These are phyloP conservation scores for Notoglanidium macrostoma DNA, from an alignment of 2,797 vertebrate genomes.

Conservation along the genomic window DNA sequence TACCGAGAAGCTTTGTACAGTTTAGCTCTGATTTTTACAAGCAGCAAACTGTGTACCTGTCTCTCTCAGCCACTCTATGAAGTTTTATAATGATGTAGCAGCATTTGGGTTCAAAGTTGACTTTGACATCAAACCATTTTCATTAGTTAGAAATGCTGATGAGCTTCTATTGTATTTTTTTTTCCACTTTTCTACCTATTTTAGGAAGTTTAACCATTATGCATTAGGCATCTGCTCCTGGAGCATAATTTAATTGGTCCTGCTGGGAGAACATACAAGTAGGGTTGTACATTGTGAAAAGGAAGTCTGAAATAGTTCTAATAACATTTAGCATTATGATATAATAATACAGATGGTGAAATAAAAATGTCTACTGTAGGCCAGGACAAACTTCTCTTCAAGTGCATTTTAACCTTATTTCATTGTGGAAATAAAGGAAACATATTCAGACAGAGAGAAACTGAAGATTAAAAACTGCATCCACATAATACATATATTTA, in stretches of 20 bases:
- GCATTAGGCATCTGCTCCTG: neutral
- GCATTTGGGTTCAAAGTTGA: neutral
- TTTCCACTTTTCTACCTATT: neutral
- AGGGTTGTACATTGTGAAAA: neutral
- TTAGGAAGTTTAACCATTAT: neutral
- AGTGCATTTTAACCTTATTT: neutral
- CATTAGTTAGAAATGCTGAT: neutral
- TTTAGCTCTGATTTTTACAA: neutral
- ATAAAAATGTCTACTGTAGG: neutral
- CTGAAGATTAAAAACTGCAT: neutral
- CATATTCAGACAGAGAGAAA: neutral
- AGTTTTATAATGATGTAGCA: neutral
- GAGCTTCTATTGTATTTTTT: neutral
- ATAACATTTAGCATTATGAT: neutral
- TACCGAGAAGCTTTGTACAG: no score
- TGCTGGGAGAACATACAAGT: neutral
- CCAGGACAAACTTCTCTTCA: neutral
- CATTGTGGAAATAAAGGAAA: neutral
- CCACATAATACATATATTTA: neutral
- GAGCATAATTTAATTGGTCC: neutral
- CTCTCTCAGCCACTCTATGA: neutral
- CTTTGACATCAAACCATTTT: constrained; percentile 9
- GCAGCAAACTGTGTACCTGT: neutral
- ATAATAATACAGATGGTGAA: neutral
- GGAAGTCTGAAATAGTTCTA: neutral